Conservation (phyloP, 1,140 invertebrate genomes). For the Vanessa tameamea region DNA sequence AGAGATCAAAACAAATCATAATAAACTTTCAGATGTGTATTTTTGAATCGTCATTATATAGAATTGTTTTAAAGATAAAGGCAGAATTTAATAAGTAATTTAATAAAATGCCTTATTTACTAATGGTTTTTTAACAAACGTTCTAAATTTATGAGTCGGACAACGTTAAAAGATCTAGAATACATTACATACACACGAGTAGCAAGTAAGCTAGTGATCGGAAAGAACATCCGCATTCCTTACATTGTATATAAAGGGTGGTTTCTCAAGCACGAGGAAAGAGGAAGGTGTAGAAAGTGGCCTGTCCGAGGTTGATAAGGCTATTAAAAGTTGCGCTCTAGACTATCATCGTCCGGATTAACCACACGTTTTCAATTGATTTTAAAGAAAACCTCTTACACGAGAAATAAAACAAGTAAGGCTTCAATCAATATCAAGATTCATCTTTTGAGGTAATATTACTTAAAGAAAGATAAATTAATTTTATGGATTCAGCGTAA, state of each 20-base stretch:
- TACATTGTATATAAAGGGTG: conserved; percentile 36
- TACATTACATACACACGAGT: neutral
- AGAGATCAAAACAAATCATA: too few species aligned
- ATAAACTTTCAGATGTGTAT: too few species aligned
- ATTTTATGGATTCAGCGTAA: too few species aligned
- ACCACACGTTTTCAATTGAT: conserved; percentile 58
- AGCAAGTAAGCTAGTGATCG: neutral
- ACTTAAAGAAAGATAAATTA: conserved; percentile 10
- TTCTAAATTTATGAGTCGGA: neutral
- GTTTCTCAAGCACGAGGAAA: conserved; percentile 43
- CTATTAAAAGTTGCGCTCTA: conserved; percentile 78
- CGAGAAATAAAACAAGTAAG: conserved; percentile 38
- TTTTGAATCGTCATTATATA: too few species aligned
- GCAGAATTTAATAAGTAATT: too few species aligned
- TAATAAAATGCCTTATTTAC: too few species aligned
- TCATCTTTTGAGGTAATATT: conserved; percentile 30
- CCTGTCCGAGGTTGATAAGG: conserved; percentile 72
- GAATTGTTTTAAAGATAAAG: too few species aligned
- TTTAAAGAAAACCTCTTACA: conserved; percentile 50
- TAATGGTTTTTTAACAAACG: too few species aligned
- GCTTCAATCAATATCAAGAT: conserved; percentile 21
- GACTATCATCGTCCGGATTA: conserved; percentile 58
- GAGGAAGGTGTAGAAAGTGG: conserved; percentile 52
- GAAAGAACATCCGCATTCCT: neutral
- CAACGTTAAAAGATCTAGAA: neutral